A percentile compares a stretch with the other conserved stretches of the same genome.
Evolutionary conservation across 2,888 invertebrate genomes (phyloP).

Genomic region (Lycia hirtaria): DNA sequence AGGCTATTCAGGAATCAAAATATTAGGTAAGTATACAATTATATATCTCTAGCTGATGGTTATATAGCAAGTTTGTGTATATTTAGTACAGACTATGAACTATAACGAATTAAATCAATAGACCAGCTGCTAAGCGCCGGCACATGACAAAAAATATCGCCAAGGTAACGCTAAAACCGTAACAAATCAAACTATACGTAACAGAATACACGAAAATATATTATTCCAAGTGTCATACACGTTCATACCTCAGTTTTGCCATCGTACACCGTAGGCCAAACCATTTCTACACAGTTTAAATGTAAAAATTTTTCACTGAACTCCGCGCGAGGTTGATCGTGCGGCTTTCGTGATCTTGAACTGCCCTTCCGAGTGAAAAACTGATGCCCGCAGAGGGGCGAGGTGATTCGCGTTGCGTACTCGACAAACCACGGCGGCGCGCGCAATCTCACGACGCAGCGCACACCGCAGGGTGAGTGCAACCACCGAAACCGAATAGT

Average conservation of each 20-base stretch:
- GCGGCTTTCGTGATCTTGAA: conserved; percentile 82
- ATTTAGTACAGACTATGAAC: no score
- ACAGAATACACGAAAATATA: conserved; percentile 56
- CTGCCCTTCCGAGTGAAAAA: conserved; percentile 82
- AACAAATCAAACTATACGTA: conserved; percentile 57
- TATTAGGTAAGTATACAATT: no score
- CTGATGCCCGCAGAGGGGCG: conserved; percentile 67
- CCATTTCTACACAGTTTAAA: conserved; percentile 66
- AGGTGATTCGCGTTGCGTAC: conserved; percentile 72
- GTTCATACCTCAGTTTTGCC: conserved; percentile 68
- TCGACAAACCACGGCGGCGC: conserved; percentile 67
- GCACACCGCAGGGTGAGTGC: conserved; percentile 61
- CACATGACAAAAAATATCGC: conserved; percentile 46
- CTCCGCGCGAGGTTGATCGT: conserved; percentile 61
- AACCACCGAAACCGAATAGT: conserved; percentile 54
- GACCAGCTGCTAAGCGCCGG: conserved; percentile 47
- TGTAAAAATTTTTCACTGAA: conserved; percentile 62
- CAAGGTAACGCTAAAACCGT: conserved; percentile 53
- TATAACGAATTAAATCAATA: conserved; percentile 21
- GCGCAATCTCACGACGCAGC: conserved; percentile 67
- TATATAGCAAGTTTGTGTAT: no score
- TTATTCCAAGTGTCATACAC: conserved; percentile 30
- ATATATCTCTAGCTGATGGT: no score
- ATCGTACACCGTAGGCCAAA: conserved; percentile 77
- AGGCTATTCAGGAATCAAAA: not conserved